phyloP scores from a whole-genome alignment of 2,113 vertebrate species.

The Pseudorectes ferrugineus region DNA sequence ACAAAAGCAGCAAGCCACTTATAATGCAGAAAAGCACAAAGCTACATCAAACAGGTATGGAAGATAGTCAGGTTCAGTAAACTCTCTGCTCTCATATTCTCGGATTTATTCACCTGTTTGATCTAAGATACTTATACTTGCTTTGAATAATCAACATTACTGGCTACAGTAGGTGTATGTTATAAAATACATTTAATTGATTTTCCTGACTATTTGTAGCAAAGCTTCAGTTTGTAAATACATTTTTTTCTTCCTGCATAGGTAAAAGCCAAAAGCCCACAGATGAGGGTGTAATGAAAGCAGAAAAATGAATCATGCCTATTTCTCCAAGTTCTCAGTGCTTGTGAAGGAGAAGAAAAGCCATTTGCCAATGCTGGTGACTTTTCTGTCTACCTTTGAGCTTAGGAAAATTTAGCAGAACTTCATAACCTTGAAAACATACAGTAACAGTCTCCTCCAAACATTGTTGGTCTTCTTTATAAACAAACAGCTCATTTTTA shows the following conservation, averaged over 20 bases:
- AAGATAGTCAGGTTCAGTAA: background rate
- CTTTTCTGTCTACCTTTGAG: background rate
- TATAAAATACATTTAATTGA: background rate
- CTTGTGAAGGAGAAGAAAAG: background rate
- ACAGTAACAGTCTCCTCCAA: background rate
- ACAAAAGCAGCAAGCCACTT: background rate
- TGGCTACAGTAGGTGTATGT: background rate
- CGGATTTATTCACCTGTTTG: background rate
- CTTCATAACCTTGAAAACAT: background rate
- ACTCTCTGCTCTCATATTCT: background rate
- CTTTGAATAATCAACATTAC: background rate
- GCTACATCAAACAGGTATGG: background rate
- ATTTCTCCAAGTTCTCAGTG: background rate
- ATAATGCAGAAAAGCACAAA: background rate
- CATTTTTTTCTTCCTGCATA: background rate
- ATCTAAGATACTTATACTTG: background rate
- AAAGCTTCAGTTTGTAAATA: background rate
- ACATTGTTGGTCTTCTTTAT: background rate
- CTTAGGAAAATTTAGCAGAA: background rate
- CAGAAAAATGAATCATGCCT: background rate
- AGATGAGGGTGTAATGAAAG: background rate
- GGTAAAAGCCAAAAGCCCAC: background rate
- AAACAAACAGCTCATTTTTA: background rate
- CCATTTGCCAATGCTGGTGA: background rate
- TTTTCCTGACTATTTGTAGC: background rate